These are phyloP conservation scores for Diaperis boleti DNA, from an alignment of 2,888 invertebrate species.

Conservation along the genomic window DNA sequence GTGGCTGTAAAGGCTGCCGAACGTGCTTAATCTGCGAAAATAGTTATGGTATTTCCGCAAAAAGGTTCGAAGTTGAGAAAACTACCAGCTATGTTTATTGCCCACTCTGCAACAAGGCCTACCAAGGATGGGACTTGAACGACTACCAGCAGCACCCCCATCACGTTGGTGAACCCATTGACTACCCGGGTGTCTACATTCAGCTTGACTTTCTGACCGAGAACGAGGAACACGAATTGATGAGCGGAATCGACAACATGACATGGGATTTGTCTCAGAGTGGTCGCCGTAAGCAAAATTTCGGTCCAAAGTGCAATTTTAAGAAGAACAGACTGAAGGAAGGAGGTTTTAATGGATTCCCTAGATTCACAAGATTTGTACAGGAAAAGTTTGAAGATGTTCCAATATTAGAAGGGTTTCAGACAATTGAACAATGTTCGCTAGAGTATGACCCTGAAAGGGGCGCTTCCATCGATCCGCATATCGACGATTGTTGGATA, in stretches of 20 bases:
- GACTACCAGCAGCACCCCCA: constrained; percentile 75
- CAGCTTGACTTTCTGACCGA: constrained; percentile 78
- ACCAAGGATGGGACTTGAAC: constrained; percentile 78
- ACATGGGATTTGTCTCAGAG: constrained; percentile 96
- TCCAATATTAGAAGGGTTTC: constrained; percentile 75
- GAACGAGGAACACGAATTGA: constrained; percentile 76
- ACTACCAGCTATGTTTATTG: constrained; percentile 80
- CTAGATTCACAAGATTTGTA: constrained; percentile 80
- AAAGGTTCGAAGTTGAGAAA: constrained; percentile 60
- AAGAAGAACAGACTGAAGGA: constrained; percentile 87
- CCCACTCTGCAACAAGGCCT: constrained; percentile 79
- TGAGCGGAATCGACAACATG: constrained; percentile 79
- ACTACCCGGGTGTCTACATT: constrained; percentile 77
- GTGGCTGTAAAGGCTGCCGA: constrained; percentile 94
- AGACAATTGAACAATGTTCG: constrained; percentile 95
- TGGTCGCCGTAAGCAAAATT: constrained; percentile 97
- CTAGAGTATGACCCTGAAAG: constrained; percentile 89
- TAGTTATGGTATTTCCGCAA: constrained; percentile 68
- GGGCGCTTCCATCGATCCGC: constrained; percentile 97
- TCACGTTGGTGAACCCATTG: constrained; percentile 73
- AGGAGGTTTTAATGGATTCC: constrained; percentile 90
- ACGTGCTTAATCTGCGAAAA: constrained; percentile 90
- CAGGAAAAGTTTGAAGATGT: constrained; percentile 79
- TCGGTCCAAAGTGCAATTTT: constrained; percentile 98
- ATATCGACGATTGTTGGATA: constrained; percentile 99